Evolutionary conservation across 2,113 vertebrate species (phyloP).

Genomic region (Excalfactoria chinensis): DNA sequence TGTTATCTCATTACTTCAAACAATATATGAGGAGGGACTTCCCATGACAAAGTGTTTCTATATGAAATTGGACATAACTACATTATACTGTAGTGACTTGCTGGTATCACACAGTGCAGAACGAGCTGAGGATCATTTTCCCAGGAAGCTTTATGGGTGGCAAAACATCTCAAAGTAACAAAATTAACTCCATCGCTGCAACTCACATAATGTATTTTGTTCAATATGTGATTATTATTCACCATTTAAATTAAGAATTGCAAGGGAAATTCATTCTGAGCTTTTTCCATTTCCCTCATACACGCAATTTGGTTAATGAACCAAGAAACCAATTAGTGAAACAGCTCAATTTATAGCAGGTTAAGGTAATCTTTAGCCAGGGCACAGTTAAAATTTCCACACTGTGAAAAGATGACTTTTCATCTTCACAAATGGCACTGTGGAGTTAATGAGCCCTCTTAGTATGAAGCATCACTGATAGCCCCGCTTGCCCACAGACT

Average conservation of each 20-base stretch:
- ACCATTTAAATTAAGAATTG: constrained; percentile 38
- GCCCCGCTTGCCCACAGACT: background rate
- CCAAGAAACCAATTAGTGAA: constrained; percentile 65
- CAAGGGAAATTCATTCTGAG: constrained; percentile 12
- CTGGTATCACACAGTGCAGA: background rate
- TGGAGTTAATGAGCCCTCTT: constrained; percentile 24
- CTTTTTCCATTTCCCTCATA: constrained; percentile 29
- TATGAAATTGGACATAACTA: background rate
- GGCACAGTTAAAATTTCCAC: constrained; percentile 40
- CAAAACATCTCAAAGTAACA: background rate
- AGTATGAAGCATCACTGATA: fast-evolving
- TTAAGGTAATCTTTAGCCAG: constrained; percentile 57
- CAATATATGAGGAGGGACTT: background rate
- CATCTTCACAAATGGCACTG: background rate
- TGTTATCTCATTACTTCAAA: background rate
- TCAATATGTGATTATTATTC: background rate
- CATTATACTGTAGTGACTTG: background rate
- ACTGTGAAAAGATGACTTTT: constrained; percentile 24
- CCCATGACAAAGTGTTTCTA: background rate
- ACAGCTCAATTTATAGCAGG: constrained; percentile 49
- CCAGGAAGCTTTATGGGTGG: background rate
- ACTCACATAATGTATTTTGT: background rate
- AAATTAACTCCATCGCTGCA: background rate
- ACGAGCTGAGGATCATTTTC: background rate
- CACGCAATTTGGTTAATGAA: constrained; percentile 53